Evolutionary conservation across 2,113 vertebrate genomes (phyloP).

Genomic region (Poecile atricapillus): DNA sequence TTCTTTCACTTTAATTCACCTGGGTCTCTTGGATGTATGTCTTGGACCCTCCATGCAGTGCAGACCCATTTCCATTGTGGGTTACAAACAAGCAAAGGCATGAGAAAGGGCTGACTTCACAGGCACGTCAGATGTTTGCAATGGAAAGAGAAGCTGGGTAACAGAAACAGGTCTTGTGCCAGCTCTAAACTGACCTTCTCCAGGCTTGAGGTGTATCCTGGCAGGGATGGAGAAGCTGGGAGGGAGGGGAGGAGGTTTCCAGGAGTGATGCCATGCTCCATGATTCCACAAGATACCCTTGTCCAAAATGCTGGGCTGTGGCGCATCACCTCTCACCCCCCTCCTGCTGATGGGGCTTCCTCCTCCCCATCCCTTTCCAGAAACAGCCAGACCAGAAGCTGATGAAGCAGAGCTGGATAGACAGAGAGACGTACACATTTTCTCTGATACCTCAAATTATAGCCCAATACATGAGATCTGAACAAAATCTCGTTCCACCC

Average conservation of each 20-base stretch:
- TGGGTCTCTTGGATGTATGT: not conserved
- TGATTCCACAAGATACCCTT: accelerated
- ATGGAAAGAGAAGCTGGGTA: not conserved
- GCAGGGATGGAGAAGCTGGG: accelerated
- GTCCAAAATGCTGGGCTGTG: not conserved
- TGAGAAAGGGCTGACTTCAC: not conserved
- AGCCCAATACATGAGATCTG: not conserved
- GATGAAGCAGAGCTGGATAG: not conserved
- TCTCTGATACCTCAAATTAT: not conserved
- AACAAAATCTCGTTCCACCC: not conserved
- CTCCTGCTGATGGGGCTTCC: accelerated
- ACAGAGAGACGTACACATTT: not conserved
- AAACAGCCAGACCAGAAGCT: not conserved
- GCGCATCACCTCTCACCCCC: not conserved
- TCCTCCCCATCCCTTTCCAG: not conserved
- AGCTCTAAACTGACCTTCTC: not conserved
- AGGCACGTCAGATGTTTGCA: accelerated
- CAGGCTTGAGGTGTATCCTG: not conserved
- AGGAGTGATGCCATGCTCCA: not conserved
- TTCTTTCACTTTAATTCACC: not conserved
- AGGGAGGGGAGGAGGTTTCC: not conserved
- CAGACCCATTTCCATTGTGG: not conserved
- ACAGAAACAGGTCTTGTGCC: not conserved
- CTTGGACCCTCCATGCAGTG: too few relatives aligned
- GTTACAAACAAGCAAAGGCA: not conserved